phyloP scores from a whole-genome alignment of 2,113 vertebrate genomes.

The Ptilonorhynchus violaceus region DNA sequence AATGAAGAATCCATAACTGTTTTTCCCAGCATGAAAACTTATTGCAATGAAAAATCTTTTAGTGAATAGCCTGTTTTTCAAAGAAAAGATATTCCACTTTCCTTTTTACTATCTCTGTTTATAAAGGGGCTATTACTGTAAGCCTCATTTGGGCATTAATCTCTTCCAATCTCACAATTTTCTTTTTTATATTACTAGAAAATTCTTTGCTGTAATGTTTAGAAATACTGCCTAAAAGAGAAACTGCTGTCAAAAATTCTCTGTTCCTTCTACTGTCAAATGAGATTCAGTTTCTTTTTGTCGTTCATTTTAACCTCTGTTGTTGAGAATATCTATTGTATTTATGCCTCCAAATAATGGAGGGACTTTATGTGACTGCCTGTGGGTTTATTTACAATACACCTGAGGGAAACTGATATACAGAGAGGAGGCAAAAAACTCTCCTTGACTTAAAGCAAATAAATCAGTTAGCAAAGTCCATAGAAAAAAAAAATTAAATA shows the following conservation, averaged over 20 bases:
- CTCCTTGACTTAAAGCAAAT: not conserved
- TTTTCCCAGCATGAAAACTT: not conserved
- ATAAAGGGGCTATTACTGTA: not conserved
- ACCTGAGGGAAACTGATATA: not conserved
- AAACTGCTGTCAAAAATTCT: not conserved
- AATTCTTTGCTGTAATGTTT: not conserved
- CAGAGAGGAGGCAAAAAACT: not conserved
- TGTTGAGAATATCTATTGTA: not conserved
- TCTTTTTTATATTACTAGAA: not conserved
- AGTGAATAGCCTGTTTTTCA: not conserved
- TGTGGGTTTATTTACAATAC: not conserved
- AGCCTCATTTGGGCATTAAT: not conserved
- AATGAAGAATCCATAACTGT: not conserved
- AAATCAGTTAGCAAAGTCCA: not conserved
- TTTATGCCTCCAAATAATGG: not conserved
- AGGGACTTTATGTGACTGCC: not conserved
- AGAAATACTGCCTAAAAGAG: not conserved
- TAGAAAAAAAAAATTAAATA: not conserved
- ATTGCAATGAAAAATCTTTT: not conserved
- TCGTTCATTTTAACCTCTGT: not conserved
- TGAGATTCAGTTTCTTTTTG: not conserved
- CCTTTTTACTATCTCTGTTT: not conserved
- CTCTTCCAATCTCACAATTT: not conserved
- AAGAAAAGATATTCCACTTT: not conserved
- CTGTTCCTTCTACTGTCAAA: not conserved